Conservation (phyloP, 2,113 vertebrate species). For the Poeciliopsis retropinna region DNA sequence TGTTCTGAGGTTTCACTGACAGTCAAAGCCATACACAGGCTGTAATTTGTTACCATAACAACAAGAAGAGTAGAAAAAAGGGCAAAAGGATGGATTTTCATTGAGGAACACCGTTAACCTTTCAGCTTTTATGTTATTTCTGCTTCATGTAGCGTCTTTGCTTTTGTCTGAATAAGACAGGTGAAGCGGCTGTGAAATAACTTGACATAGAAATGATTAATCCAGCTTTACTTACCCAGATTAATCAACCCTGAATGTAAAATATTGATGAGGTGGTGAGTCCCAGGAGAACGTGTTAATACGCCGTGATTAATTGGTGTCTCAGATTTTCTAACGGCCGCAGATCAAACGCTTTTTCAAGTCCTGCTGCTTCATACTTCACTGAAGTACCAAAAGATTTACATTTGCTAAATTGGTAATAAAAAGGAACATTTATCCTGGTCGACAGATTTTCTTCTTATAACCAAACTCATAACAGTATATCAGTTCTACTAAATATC, state of each 20-base stretch:
- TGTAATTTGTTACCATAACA: constrained; percentile 15
- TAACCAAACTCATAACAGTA: too few relatives aligned
- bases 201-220: constrained; percentile 2
- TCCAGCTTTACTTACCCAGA: constrained; percentile 10
- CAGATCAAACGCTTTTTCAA: constrained; percentile 1
- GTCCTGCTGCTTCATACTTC: neutral
- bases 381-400: neutral
- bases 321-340: neutral
- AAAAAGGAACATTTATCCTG: neutral
- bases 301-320: neutral
- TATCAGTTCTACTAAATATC: too few relatives aligned
- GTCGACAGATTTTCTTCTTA: neutral
- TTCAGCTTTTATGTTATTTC: constrained; percentile 1
- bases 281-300: neutral
- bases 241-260: constrained; percentile 14
- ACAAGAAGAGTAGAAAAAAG: constrained; percentile 2
- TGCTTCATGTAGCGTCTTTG: neutral
- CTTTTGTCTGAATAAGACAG: neutral
- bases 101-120: neutral
- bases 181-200: neutral
- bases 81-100: neutral
- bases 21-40: neutral
- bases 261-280: constrained; percentile 5
- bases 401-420: neutral
- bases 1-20: constrained; percentile 4